Conservation (phyloP, 2,113 vertebrate genomes). For the Chloebia gouldiae region DNA sequence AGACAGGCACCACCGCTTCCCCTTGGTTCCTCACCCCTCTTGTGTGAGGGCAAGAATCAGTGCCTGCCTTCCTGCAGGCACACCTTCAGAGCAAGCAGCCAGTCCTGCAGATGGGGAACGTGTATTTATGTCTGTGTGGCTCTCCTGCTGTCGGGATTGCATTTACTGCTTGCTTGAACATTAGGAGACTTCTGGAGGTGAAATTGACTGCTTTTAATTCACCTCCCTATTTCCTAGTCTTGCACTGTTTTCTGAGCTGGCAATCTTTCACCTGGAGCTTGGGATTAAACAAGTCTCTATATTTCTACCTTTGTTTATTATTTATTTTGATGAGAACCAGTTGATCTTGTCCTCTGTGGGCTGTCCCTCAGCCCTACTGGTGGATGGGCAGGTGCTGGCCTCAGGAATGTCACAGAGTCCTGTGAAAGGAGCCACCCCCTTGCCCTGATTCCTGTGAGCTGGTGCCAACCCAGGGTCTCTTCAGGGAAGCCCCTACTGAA, state of each 20-base stretch:
- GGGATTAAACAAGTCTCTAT: neutral
- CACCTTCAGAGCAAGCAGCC: neutral
- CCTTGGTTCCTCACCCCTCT: neutral
- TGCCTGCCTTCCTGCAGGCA: neutral
- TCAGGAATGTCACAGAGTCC: neutral
- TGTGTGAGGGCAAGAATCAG: neutral
- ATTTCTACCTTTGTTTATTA: neutral
- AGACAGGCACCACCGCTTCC: neutral
- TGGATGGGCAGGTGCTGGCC: neutral
- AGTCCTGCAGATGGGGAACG: neutral
- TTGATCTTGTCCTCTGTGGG: neutral
- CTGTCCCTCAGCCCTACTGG: neutral
- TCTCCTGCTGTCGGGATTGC: neutral
- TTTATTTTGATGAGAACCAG: neutral
- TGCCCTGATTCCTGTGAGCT: neutral
- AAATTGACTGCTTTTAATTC: neutral
- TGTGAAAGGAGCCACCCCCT: neutral
- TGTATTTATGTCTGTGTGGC: neutral
- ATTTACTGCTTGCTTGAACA: neutral
- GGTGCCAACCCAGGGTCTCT: rapidly evolving
- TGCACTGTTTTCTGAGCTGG: neutral
- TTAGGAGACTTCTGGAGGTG: neutral
- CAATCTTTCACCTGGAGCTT: rapidly evolving
- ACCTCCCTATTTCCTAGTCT: neutral
- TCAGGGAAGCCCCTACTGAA: neutral